Evolutionary conservation across 2,797 vertebrate species (phyloP).

Genomic region (Neostethus bicornis): DNA sequence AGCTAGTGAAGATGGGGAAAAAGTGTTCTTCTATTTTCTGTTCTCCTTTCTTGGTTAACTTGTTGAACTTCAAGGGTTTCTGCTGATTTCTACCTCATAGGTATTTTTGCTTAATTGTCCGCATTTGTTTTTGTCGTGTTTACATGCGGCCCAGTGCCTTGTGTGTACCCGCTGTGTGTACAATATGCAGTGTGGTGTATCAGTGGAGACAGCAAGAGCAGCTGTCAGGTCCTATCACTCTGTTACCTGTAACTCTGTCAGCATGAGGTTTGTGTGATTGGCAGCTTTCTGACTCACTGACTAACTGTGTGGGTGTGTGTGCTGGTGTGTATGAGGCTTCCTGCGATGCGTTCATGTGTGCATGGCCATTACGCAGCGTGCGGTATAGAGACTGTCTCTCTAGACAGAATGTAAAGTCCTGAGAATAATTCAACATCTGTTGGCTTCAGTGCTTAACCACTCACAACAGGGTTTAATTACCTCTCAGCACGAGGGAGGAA

Average conservation of each 20-base stretch:
- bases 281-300: conserved; percentile 51
- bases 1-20: conserved; percentile 53
- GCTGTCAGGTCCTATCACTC: conserved; percentile 50
- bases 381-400: conserved; percentile 30
- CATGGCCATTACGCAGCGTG: conserved; percentile 41
- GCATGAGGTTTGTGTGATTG: conserved; percentile 52
- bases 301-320: conserved; percentile 28
- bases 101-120: conserved; percentile 15
- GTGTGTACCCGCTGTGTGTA: not conserved
- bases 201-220: conserved; percentile 20
- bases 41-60: conserved; percentile 54
- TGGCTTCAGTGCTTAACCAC: conserved; percentile 67
- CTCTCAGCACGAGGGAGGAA: conserved; percentile 56
- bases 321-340: conserved; percentile 16
- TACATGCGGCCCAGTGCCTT: not conserved
- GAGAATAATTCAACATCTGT: conserved; percentile 63
- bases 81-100: conserved; percentile 19
- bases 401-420: conserved; percentile 61
- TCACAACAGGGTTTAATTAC: conserved; percentile 77
- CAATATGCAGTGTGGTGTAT: conserved; percentile 9
- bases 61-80: conserved; percentile 53
- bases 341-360: conserved; percentile 23
- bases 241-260: conserved; percentile 62
- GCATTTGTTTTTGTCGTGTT: conserved; percentile 12
- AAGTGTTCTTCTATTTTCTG: conserved; percentile 54